Evolutionary conservation across 2,113 vertebrate genomes (phyloP), one percentile per base, ranked within the genome.

Genomic region (Trematomus loennbergii): DNA sequence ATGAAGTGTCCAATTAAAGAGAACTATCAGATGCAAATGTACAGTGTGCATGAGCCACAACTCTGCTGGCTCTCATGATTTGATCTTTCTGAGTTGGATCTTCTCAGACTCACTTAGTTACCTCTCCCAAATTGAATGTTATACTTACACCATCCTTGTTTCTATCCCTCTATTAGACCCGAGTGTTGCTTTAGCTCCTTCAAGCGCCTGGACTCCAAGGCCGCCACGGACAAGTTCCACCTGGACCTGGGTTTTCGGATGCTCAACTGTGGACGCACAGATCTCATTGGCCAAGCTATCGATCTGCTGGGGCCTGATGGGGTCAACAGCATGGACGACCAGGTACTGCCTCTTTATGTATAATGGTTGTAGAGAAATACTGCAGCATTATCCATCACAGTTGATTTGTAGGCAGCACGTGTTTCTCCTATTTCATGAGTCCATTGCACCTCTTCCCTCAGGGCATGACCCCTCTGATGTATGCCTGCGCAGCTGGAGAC

Each of bases 391-490:
- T 17, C 29, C 7, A 33, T 25, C 25, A 43, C 36, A 54, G 59
- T 5, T 58, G 1, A 36, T 46, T 49, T 25, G 55, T 22, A 57
- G 63, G 18, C 29, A 2, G 8, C 17, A 2, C n/a, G 40, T 72
- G 45, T 58, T 72, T 55, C 12, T 63, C 50, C 45, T 49, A 11
- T 78, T 40, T 71, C 29, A 71, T 75, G 12, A 70, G 11, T 75
- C 55, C 25, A 40, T 59, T 36, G 50, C n/a, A 4, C 12, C 52
- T 40, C 36, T 22, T 50, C 46, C 55, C 9, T 75, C 93, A 99
- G 98, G 90, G 98, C 12, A 97, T 99, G 97, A 99, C 98, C 4
- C 97, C 98, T 0, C 94, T 99, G 40, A 99, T 99, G 98, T 99
- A 99, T 0, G 97, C 98, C 87, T 99, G 98, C 45, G 96, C 97